Evolutionary conservation across 2,113 vertebrate species (phyloP).

Genomic region (Galbula dea): DNA sequence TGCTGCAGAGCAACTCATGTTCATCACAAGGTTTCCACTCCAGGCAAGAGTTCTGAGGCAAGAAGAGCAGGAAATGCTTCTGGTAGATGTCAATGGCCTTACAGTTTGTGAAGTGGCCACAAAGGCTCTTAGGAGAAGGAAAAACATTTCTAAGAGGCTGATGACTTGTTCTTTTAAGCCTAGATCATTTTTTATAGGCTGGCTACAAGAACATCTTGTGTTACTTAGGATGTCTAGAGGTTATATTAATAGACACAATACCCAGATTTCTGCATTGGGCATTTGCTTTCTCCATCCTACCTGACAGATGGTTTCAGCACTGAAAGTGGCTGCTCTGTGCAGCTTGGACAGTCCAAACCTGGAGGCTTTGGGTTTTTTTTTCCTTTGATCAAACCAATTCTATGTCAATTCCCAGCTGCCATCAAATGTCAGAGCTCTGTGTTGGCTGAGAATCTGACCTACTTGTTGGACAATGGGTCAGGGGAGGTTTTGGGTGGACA

Average conservation of each 20-base stretch:
- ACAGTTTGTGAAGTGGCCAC: background rate
- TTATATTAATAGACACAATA: background rate
- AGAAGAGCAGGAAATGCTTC: slow-evolving; percentile 13
- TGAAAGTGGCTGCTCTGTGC: background rate
- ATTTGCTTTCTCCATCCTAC: background rate
- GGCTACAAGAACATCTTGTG: background rate
- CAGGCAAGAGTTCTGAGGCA: background rate
- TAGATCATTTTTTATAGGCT: background rate
- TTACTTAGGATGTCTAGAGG: background rate
- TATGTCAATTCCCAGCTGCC: background rate
- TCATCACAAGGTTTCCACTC: background rate
- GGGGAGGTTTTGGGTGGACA: too few species aligned
- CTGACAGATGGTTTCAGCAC: background rate
- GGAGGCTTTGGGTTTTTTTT: background rate
- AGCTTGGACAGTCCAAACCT: background rate
- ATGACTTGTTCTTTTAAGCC: background rate
- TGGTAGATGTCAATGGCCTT: background rate
- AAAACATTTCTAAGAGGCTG: background rate
- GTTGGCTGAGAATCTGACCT: background rate
- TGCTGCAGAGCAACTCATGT: background rate
- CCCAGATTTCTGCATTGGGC: background rate
- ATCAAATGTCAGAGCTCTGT: background rate
- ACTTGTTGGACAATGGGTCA: background rate
- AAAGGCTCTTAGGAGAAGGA: background rate
- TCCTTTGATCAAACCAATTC: background rate